Base-by-base conservation (phyloP, 2,113 vertebrate genomes). In the Dolichallabes microphthalmus region DNA sequence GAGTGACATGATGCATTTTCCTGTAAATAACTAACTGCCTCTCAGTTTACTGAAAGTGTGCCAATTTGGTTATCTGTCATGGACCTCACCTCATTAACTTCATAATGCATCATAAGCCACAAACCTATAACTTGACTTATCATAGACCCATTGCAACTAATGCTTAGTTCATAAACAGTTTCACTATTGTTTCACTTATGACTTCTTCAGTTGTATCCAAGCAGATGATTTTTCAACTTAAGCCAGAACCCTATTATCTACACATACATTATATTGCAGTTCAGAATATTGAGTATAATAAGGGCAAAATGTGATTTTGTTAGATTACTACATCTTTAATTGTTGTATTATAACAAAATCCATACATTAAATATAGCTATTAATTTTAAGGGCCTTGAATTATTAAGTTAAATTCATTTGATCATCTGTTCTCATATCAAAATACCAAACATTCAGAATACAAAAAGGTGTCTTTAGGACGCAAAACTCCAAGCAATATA, bases 11-110 rank as follows among this genome's bases (percentile, higher is more conserved):
- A 74, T 82, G 45, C 30, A 76, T 61, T 80, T 69, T 32, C 27
- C 53, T 55, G 20, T 78, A 61, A 82, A 85, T 80, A 35, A 19
- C 81, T 86, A 86, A 89, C 86, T 45, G 61, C 9, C 30, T 64
- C 30, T 39, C 80, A 64, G 57, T 82, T 61, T 80, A 83, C 86
- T 85, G 71, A 86, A 58, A 5, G 64, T 57, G 58, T 86, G 82
- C 50, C 85, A 87, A 85, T 88, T 80, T 88, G 83, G 53, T 78
- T 10, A 82, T 50, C 30, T 87, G 61, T 63, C 35, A 64, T 84
- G 45, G 74, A 84, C 12, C 83, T 86, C 71, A 82, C 76, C 27
- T 60, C 61, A 84, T 88, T 87, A 89, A 87, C 73, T 66, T 60
- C 14, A 82, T 77, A 45, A 25, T 60, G 45, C 32, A 80, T 45